Evolutionary conservation across 2,113 vertebrate genomes (phyloP).

Genomic region (Planiliza haematocheilus): DNA sequence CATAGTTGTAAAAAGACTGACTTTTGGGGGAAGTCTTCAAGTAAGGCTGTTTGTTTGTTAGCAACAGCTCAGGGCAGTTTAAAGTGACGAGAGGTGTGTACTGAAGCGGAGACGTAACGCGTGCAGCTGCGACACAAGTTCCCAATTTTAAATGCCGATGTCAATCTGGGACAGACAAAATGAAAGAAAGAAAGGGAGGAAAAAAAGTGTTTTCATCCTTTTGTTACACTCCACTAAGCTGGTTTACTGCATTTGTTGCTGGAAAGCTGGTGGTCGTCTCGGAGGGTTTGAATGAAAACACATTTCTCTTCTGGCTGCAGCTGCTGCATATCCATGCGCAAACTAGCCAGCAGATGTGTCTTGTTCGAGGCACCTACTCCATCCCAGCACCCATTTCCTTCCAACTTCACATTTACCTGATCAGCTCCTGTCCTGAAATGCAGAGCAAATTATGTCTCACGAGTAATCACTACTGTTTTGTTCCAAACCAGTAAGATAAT

Average conservation of each 20-base stretch:
- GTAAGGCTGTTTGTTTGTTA: slow-evolving; percentile 26
- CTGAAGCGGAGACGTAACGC: slow-evolving; percentile 28
- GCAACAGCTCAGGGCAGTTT: slow-evolving; percentile 26
- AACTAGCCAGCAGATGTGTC: slow-evolving; percentile 76
- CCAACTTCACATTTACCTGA: slow-evolving; percentile 61
- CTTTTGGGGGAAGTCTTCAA: slow-evolving; percentile 36
- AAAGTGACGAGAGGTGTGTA: slow-evolving; percentile 42
- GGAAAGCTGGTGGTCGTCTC: slow-evolving; percentile 61
- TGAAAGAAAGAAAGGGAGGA: slow-evolving; percentile 17
- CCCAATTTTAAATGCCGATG: slow-evolving; percentile 39
- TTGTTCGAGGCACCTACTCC: slow-evolving; percentile 49
- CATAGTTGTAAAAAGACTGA: not conserved
- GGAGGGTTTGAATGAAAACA: slow-evolving; percentile 66
- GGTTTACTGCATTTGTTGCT: slow-evolving; percentile 65
- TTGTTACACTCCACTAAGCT: slow-evolving; percentile 63
- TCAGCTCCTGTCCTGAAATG: slow-evolving; percentile 44
- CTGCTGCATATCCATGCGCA: slow-evolving; percentile 72
- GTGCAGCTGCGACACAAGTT: slow-evolving; percentile 19
- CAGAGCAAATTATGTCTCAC: slow-evolving; percentile 51
- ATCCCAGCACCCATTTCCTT: slow-evolving; percentile 29
- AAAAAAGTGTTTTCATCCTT: slow-evolving; percentile 45
- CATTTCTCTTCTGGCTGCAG: slow-evolving; percentile 63
- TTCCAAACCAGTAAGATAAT: slow-evolving; percentile 47
- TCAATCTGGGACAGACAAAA: slow-evolving; percentile 55
- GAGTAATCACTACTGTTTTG: slow-evolving; percentile 48